These are phyloP conservation scores for Lepidurus packardi DNA, from an alignment of 1,140 invertebrate species.

Conservation along the genomic window DNA sequence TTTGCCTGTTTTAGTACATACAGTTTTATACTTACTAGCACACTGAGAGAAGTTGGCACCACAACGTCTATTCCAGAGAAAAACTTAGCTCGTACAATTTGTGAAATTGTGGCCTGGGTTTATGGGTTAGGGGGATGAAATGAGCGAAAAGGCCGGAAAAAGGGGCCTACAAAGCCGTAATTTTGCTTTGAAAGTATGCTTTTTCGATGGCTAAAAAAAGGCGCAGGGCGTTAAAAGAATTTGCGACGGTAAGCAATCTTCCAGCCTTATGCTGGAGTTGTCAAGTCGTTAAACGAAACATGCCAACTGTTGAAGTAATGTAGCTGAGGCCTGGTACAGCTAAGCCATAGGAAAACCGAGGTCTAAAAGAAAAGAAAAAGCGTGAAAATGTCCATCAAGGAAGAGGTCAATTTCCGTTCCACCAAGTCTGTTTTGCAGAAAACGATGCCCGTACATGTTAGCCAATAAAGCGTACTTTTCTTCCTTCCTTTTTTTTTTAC, in stretches of 20 bases:
- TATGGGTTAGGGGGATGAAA: not conserved
- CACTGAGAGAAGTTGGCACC: too few relatives aligned
- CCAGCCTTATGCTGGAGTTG: not conserved
- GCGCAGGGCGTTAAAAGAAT: not conserved
- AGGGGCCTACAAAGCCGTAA: not conserved
- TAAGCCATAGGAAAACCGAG: not conserved
- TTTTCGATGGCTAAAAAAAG: not conserved
- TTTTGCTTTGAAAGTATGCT: not conserved
- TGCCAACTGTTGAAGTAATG: not conserved
- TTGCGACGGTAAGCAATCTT: not conserved
- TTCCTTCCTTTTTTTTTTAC: too few relatives aligned
- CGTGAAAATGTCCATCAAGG: not conserved
- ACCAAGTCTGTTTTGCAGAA: not conserved
- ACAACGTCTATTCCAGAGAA: too few relatives aligned
- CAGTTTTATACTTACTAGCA: too few relatives aligned
- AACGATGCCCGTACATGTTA: too few relatives aligned
- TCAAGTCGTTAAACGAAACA: constrained; percentile 12
- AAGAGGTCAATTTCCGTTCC: not conserved
- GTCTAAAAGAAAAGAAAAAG: not conserved
- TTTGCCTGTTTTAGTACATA: too few relatives aligned
- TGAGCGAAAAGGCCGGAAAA: not conserved
- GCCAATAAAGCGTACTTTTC: too few relatives aligned
- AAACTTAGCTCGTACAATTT: not conserved
- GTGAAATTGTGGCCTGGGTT: not conserved
- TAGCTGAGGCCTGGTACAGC: not conserved